Conservation (phyloP, 2,113 vertebrate genomes). For the Eretmochelys imbricata region DNA sequence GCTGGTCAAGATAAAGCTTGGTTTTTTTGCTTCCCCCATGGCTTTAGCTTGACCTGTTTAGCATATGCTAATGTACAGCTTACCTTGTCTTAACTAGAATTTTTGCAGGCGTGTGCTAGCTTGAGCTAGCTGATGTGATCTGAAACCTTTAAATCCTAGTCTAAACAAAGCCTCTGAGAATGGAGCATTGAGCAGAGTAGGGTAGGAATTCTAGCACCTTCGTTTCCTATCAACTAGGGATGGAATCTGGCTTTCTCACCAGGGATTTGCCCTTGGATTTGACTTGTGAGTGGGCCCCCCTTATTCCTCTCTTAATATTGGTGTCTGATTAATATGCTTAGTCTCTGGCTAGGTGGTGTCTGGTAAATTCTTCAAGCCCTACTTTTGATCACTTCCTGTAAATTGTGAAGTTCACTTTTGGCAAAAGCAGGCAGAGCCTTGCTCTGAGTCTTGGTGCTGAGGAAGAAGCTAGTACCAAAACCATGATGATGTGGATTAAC, state of each 20-base stretch:
- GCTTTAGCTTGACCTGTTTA: neutral
- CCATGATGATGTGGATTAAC: rapidly evolving
- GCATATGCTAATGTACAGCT: neutral
- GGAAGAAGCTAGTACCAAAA: neutral
- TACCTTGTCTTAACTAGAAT: neutral
- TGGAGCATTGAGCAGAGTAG: neutral
- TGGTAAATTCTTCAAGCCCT: neutral
- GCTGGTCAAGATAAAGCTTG: neutral
- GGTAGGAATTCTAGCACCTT: neutral
- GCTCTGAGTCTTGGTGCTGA: neutral
- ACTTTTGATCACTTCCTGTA: neutral
- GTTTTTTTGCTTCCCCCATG: neutral
- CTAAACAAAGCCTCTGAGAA: neutral
- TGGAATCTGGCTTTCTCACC: neutral
- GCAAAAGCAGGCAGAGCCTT: rapidly evolving
- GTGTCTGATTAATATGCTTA: neutral
- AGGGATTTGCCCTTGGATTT: neutral
- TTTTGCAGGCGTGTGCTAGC: neutral
- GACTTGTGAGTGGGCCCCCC: rapidly evolving
- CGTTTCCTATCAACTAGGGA: neutral
- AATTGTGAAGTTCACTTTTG: neutral
- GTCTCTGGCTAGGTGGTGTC: neutral
- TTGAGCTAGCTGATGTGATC: neutral
- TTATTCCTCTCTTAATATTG: neutral
- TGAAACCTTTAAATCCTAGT: neutral